These are phyloP conservation scores for Ornithoptera alexandrae DNA, from an alignment of 2,888 invertebrate genomes.

Conservation along the genomic window DNA sequence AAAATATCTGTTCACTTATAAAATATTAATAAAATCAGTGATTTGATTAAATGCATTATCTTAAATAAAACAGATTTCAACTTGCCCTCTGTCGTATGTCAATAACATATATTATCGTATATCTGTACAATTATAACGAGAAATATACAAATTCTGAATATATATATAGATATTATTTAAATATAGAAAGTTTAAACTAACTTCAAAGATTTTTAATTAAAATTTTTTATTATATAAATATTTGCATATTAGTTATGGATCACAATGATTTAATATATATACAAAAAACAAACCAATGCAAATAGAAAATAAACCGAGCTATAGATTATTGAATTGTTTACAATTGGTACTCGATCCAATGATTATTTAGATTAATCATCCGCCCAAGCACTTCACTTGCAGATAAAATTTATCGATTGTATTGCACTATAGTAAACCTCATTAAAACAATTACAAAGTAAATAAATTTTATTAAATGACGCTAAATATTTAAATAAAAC, in stretches of 20 bases:
- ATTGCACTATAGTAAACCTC: slow-evolving; percentile 1
- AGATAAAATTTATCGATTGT: slow-evolving; percentile 17
- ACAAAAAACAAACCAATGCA: slow-evolving; percentile 5
- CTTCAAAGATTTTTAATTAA: too few relatives aligned
- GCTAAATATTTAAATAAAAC: not conserved
- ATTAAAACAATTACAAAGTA: not conserved
- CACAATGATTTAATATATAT: not conserved
- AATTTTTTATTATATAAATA: not conserved
- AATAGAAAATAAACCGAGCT: slow-evolving; percentile 11
- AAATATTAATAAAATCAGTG: too few relatives aligned
- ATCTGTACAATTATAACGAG: too few relatives aligned
- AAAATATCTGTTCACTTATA: too few relatives aligned
- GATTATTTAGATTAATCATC: slow-evolving; percentile 28
- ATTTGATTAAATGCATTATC: too few relatives aligned
- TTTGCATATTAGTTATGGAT: not conserved
- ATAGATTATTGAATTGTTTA: slow-evolving; percentile 16
- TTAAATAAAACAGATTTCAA: too few relatives aligned
- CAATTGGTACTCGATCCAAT: slow-evolving; percentile 26
- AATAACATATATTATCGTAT: too few relatives aligned
- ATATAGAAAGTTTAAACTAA: too few relatives aligned
- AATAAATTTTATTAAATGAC: not conserved
- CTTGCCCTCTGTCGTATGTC: too few relatives aligned
- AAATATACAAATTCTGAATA: too few relatives aligned
- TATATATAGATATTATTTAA: too few relatives aligned
- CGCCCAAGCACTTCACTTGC: slow-evolving; percentile 27